These are phyloP conservation scores for Sterrhoptilus dennistouni DNA, from an alignment of 2,113 vertebrate genomes.

Conservation along the genomic window DNA sequence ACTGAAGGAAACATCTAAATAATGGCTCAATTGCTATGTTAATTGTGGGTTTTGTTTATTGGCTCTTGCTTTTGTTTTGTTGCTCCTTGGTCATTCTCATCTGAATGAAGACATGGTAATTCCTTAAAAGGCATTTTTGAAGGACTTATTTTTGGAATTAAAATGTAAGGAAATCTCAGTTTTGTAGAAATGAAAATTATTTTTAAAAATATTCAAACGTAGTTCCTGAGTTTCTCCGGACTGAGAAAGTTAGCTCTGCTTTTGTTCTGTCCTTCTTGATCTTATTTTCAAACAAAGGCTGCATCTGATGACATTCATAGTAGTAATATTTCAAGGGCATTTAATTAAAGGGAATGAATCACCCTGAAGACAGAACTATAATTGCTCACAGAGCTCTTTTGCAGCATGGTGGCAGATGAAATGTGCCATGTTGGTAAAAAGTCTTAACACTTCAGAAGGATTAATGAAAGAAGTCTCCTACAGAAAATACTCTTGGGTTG, in stretches of 20 bases:
- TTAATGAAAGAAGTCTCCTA: neutral
- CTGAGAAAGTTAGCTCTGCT: slow-evolving; percentile 2
- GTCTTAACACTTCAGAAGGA: neutral
- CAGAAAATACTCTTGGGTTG: neutral
- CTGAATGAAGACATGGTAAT: neutral
- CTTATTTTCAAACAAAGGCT: slow-evolving; percentile 27
- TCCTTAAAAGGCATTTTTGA: neutral
- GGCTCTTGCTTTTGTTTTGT: slow-evolving; percentile 9
- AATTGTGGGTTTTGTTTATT: neutral
- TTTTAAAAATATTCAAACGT: neutral
- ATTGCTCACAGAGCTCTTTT: neutral
- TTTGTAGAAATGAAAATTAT: neutral
- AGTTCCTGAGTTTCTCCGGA: neutral
- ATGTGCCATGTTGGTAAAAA: neutral
- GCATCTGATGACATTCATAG: slow-evolving; percentile 1
- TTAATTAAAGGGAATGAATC: slow-evolving; percentile 56
- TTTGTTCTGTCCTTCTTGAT: slow-evolving; percentile 10
- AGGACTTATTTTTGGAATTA: neutral
- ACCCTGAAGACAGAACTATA: neutral
- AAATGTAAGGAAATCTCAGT: neutral
- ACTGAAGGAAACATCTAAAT: neutral
- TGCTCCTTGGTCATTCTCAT: neutral
- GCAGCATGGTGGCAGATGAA: neutral
- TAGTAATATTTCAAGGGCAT: slow-evolving; percentile 28
- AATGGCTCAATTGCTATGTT: neutral